phyloP scores from a whole-genome alignment of 2,888 invertebrate genomes.

The Unio pictorum region DNA sequence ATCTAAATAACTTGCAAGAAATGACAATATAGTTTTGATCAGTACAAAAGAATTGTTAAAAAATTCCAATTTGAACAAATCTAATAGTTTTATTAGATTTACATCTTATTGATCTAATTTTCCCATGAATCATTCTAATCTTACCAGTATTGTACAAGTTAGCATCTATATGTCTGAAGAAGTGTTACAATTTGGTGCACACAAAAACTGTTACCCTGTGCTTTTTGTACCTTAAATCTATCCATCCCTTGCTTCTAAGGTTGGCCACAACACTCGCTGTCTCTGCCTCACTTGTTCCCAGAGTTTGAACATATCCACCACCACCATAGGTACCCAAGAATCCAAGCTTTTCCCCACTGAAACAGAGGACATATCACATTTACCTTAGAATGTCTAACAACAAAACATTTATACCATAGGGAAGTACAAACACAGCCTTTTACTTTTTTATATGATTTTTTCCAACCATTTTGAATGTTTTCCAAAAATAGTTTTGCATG shows the following conservation, averaged over 20 bases:
- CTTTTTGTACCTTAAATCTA: constrained; percentile 47
- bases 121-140: too few species aligned
- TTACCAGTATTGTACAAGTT: neutral
- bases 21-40: too few species aligned
- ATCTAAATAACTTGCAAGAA: too few species aligned
- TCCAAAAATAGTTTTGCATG: too few species aligned
- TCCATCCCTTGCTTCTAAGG: constrained; percentile 51
- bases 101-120: too few species aligned
- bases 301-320: constrained; percentile 55
- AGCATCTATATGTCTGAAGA: too few species aligned
- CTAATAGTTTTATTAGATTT: too few species aligned
- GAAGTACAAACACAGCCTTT: neutral
- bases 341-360: constrained; percentile 34
- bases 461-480: too few species aligned
- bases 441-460: neutral
- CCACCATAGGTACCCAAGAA: constrained; percentile 52
- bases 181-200: too few species aligned
- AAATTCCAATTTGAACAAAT: too few species aligned
- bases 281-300: constrained; percentile 49
- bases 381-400: neutral
- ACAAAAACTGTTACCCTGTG: neutral
- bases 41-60: too few species aligned
- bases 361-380: constrained; percentile 2
- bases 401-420: neutral
- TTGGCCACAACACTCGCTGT: constrained; percentile 43